Evolutionary conservation across 2,797 vertebrate genomes (phyloP).

Genomic region (Liparis tanakae): DNA sequence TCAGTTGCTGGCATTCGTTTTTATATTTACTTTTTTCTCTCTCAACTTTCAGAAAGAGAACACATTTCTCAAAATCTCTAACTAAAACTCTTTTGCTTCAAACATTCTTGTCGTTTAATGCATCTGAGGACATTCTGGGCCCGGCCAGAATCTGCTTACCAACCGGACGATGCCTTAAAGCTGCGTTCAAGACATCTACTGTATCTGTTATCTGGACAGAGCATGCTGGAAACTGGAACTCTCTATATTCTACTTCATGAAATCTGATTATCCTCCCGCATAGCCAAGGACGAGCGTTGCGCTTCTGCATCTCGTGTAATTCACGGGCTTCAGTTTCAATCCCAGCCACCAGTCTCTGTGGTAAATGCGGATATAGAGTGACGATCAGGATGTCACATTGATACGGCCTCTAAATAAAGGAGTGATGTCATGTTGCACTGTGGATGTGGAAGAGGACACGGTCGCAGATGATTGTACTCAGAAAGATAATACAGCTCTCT

Average conservation of each 20-base stretch:
- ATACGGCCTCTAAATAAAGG: conserved; percentile 73
- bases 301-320: conserved; percentile 63
- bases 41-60: not conserved
- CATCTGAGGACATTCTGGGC: not conserved
- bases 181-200: conserved; percentile 13
- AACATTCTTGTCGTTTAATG: not conserved
- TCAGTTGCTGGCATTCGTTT: not conserved
- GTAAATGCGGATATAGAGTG: conserved; percentile 70
- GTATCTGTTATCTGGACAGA: conserved; percentile 36
- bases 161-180: not conserved
- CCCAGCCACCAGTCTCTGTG: conserved; percentile 43
- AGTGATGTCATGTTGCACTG: conserved; percentile 73
- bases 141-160: conserved; percentile 11
- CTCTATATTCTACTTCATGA: conserved; percentile 47
- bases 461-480: conserved; percentile 58
- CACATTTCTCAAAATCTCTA: not conserved
- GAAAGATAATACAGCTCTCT: conserved; percentile 62
- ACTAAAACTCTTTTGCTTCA: not conserved
- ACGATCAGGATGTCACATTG: conserved; percentile 73
- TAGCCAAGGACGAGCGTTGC: conserved; percentile 52
- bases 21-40: conserved; percentile 1
- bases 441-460: conserved; percentile 51
- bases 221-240: conserved; percentile 52
- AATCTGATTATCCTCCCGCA: conserved; percentile 66
- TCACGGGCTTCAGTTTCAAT: conserved; percentile 64